phyloP scores from a whole-genome alignment of 2,888 invertebrate species.

The Eledone cirrhosa region DNA sequence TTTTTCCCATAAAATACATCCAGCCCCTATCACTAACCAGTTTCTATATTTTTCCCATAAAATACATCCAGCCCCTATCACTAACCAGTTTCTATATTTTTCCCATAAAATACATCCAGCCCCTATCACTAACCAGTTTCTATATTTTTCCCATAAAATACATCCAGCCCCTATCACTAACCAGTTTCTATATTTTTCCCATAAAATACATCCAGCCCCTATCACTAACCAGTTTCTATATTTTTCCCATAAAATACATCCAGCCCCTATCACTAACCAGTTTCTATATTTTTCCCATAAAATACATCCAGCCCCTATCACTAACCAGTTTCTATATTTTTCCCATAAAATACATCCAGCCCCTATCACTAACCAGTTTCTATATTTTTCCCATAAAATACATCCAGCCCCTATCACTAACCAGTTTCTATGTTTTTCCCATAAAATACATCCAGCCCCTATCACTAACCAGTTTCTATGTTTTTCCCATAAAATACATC shows the following conservation, averaged over 20 bases:
- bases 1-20: constrained; percentile 36
- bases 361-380: neutral
- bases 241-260: constrained; percentile 36
- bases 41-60: constrained; percentile 34
- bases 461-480: neutral
- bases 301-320: no score
- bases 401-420: no score
- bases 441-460: no score
- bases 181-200: constrained; percentile 34
- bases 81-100: neutral
- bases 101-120: constrained; percentile 35
- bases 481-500: constrained; percentile 36
- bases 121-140: neutral
- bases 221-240: neutral
- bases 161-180: no score
- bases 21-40: no score
- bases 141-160: constrained; percentile 34
- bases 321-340: neutral
- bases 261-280: no score
- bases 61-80: no score
- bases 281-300: constrained; percentile 34
- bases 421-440: constrained; percentile 34
- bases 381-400: constrained; percentile 34
- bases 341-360: constrained; percentile 35
- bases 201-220: no score